phyloP scores from a whole-genome alignment of 2,113 vertebrate genomes.

The Alexandromys fortis region DNA sequence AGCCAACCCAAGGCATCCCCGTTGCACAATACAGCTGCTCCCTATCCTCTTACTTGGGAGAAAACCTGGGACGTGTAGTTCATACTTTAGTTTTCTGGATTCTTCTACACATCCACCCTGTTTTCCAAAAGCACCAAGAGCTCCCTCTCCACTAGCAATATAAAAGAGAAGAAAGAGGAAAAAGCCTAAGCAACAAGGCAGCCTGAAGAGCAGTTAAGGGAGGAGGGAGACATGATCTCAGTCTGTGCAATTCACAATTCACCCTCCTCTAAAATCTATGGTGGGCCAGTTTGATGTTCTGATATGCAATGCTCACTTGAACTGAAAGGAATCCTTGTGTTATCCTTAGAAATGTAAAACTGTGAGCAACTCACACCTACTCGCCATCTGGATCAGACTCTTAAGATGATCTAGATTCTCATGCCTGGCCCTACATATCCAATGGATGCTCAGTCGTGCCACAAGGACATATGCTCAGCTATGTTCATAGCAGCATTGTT shows the following conservation, averaged over 20 bases:
- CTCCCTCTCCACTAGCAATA: accelerated
- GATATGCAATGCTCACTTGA: neutral
- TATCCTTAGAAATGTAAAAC: neutral
- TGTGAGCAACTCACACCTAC: neutral
- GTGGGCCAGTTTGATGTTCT: neutral
- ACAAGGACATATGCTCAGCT: too few relatives aligned
- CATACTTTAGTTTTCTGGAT: neutral
- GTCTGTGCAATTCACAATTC: neutral
- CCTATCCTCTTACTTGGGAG: neutral
- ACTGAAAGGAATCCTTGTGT: neutral
- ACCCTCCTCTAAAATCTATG: neutral
- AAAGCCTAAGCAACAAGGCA: neutral
- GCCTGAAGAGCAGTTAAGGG: neutral
- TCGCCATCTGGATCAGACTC: neutral
- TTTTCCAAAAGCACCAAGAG: neutral
- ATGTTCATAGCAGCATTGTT: too few relatives aligned
- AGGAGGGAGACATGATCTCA: neutral
- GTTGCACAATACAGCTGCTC: too few relatives aligned
- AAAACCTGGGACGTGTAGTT: neutral
- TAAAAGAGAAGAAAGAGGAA: neutral
- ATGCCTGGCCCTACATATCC: too few relatives aligned
- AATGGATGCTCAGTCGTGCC: too few relatives aligned
- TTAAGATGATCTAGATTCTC: neutral
- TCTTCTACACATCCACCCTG: neutral
- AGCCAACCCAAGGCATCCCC: neutral